Evolutionary conservation across 2,888 invertebrate species (phyloP).

Genomic region (Cheilosia grossa): DNA sequence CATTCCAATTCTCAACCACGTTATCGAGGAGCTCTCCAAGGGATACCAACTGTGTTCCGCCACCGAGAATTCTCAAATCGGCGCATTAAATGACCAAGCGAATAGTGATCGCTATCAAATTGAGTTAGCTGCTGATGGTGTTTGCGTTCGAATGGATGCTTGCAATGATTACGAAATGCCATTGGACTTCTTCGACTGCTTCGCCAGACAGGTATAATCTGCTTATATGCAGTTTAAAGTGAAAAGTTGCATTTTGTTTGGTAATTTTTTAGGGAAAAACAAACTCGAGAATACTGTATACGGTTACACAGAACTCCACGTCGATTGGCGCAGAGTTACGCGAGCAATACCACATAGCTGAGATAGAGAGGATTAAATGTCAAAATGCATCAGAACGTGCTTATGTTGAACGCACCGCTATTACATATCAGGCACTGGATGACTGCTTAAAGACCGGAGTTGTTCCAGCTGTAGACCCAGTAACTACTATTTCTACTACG

Average conservation of each 20-base stretch:
- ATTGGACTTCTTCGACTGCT: constrained; percentile 77
- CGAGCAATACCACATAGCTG: constrained; percentile 73
- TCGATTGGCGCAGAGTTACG: constrained; percentile 51
- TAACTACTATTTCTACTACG: not conserved
- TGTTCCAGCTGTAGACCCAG: too few species aligned
- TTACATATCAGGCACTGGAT: constrained; percentile 76
- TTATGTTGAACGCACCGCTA: constrained; percentile 76
- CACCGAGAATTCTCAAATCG: not conserved
- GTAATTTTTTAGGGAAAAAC: not conserved
- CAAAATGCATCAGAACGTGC: constrained; percentile 77
- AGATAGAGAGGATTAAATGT: constrained; percentile 76
- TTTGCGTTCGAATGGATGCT: constrained; percentile 70
- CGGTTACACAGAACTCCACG: constrained; percentile 1
- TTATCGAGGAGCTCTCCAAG: not conserved
- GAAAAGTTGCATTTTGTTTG: not conserved
- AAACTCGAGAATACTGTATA: not conserved
- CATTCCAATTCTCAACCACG: not conserved
- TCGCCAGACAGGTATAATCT: constrained; percentile 76
- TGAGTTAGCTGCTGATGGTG: constrained; percentile 69
- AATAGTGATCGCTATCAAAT: not conserved
- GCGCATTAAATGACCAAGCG: not conserved
- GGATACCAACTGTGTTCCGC: not conserved
- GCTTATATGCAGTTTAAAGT: not conserved
- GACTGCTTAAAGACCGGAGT: constrained; percentile 75
- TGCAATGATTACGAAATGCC: constrained; percentile 72